Evolutionary conservation across 2,797 vertebrate species (phyloP).

Genomic region (Podarcis lilfordi): DNA sequence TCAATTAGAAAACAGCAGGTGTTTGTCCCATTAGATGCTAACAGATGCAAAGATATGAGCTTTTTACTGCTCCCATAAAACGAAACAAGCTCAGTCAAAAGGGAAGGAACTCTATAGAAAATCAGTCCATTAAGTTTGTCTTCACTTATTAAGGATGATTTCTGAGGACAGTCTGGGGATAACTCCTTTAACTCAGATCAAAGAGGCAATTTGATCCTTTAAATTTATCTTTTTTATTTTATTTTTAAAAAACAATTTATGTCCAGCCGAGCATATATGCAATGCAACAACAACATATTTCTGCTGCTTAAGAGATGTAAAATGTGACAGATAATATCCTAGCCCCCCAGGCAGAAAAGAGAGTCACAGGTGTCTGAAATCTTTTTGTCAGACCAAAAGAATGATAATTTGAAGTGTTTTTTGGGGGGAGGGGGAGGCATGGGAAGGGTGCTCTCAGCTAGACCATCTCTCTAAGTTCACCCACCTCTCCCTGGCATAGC

Average conservation of each 20-base stretch:
- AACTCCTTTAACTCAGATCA: conserved; percentile 18
- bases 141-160: conserved; percentile 11
- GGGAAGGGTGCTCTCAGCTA: background rate
- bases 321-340: conserved; percentile 6
- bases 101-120: background rate
- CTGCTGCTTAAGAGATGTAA: background rate
- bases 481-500: background rate
- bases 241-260: background rate
- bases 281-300: background rate
- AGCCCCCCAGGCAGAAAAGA: background rate
- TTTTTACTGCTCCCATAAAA: conserved; percentile 36
- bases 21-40: background rate
- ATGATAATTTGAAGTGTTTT: background rate
- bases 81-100: background rate
- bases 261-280: conserved; percentile 10
- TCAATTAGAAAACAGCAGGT: background rate
- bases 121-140: background rate
- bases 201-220: background rate
- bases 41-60: conserved; percentile 10
- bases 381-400: background rate
- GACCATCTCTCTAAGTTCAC: background rate
- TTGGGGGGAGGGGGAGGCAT: too few relatives aligned
- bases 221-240: conserved; percentile 19
- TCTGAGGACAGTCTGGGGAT: conserved; percentile 18
- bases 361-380: background rate